phyloP scores from a whole-genome alignment of 2,113 vertebrate genomes.

The Terrapene triunguis region DNA sequence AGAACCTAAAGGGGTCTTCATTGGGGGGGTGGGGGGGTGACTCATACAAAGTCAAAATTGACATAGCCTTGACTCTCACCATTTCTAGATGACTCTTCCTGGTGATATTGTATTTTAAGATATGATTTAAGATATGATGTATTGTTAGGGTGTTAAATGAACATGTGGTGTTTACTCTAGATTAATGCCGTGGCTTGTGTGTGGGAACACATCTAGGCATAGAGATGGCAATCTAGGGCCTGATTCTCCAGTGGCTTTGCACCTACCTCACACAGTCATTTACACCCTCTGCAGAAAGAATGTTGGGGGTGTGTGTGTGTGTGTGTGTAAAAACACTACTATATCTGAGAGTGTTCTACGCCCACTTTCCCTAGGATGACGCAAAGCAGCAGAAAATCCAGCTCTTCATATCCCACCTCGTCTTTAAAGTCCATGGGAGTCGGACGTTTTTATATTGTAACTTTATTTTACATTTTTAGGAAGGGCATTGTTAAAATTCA shows the following conservation, averaged over 20 bases:
- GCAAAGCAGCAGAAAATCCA: conserved; percentile 18
- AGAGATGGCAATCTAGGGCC: conserved; percentile 65
- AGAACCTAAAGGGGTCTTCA: background rate
- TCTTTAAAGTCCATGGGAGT: conserved; percentile 22
- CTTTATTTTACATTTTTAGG: background rate
- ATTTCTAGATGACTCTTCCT: background rate
- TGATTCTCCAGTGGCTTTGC: conserved; percentile 64
- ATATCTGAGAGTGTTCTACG: conserved; percentile 56
- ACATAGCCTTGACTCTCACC: conserved; percentile 3
- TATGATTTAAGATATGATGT: conserved; percentile 19
- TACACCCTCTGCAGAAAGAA: conserved; percentile 59
- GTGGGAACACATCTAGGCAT: conserved; percentile 69
- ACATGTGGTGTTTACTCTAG: conserved; percentile 63
- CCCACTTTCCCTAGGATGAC: conserved; percentile 23
- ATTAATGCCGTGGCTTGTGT: conserved; percentile 55
- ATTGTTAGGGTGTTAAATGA: conserved; percentile 11
- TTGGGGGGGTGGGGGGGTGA: background rate
- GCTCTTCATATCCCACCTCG: background rate
- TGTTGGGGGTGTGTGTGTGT: background rate
- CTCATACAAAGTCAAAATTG: background rate
- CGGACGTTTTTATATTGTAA: background rate
- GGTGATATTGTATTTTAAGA: background rate
- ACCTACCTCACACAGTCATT: conserved; percentile 61
- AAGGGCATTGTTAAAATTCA: conserved; percentile 11
- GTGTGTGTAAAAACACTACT: conserved; percentile 57